Percentiles rank a stretch among this genome's conserved stretches.
Evolutionary conservation across 2,797 vertebrate species (phyloP).

Genomic region (Lacerta agilis): DNA sequence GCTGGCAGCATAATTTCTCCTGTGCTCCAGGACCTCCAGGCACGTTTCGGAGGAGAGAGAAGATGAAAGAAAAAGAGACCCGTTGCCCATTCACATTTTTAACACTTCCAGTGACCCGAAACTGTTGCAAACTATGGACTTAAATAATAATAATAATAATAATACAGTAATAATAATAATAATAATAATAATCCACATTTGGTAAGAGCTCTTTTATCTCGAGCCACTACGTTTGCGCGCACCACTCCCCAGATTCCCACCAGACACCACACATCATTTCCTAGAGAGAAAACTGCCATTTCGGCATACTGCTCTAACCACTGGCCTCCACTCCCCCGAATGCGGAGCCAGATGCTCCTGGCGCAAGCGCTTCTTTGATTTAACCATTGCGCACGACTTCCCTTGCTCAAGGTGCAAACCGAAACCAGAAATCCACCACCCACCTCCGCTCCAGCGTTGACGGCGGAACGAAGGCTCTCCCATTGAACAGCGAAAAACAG

Average conservation of each 20-base stretch:
- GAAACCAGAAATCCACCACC: not conserved
- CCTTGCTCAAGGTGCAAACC: not conserved
- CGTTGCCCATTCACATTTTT: not conserved
- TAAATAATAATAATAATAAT: accelerated
- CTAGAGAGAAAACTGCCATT: not conserved
- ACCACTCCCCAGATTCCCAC: too few species aligned
- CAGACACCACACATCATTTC: not conserved
- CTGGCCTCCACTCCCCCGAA: not conserved
- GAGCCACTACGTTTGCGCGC: too few species aligned
- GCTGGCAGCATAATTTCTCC: not conserved
- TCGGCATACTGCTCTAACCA: not conserved
- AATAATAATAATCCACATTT: not conserved
- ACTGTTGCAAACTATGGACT: not conserved
- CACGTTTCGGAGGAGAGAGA: not conserved
- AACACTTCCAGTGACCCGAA: not conserved
- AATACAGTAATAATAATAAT: too few species aligned
- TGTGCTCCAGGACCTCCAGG: not conserved
- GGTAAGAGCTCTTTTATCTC: not conserved
- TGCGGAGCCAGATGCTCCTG: not conserved
- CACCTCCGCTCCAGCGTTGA: not conserved
- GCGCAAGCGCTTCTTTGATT: not conserved
- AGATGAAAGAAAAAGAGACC: not conserved
- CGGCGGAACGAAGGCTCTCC: not conserved
- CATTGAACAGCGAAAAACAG: not conserved
- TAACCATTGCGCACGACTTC: not conserved